These are phyloP conservation scores for Ornithoptera priamus DNA, from an alignment of 2,888 invertebrate species.

Conservation along the genomic window DNA sequence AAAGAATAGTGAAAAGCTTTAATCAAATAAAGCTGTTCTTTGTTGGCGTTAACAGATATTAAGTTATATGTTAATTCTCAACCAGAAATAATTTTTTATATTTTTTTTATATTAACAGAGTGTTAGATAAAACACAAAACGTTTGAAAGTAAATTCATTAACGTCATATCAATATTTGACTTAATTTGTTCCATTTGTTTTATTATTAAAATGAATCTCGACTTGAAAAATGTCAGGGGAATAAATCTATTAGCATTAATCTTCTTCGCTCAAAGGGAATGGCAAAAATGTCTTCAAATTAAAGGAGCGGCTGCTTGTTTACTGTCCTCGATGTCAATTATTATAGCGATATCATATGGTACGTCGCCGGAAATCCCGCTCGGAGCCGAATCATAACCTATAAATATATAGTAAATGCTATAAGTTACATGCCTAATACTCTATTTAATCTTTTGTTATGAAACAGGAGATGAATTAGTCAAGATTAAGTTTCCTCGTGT, in stretches of 20 bases:
- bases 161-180: slow-evolving; percentile 15
- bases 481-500: background rate
- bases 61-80: background rate
- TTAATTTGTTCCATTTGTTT: slow-evolving; percentile 4
- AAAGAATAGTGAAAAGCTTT: no score
- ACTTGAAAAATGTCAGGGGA: slow-evolving; percentile 6
- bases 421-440: background rate
- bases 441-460: background rate
- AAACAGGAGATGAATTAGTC: background rate
- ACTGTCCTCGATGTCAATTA: slow-evolving; percentile 1
- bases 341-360: background rate
- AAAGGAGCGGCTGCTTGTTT: background rate
- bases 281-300: background rate
- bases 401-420: slow-evolving; percentile 4
- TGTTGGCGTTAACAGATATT: no score
- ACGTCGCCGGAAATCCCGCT: background rate
- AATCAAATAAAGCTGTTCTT: background rate
- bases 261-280: background rate
- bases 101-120: background rate
- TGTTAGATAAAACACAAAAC: background rate
- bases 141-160: slow-evolving; percentile 11
- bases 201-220: slow-evolving; percentile 3
- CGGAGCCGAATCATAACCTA: slow-evolving; percentile 4
- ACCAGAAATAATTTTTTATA: background rate
- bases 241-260: slow-evolving; percentile 8